phyloP scores from a whole-genome alignment of 2,888 invertebrate genomes.

The Drosophila subquinaria region DNA sequence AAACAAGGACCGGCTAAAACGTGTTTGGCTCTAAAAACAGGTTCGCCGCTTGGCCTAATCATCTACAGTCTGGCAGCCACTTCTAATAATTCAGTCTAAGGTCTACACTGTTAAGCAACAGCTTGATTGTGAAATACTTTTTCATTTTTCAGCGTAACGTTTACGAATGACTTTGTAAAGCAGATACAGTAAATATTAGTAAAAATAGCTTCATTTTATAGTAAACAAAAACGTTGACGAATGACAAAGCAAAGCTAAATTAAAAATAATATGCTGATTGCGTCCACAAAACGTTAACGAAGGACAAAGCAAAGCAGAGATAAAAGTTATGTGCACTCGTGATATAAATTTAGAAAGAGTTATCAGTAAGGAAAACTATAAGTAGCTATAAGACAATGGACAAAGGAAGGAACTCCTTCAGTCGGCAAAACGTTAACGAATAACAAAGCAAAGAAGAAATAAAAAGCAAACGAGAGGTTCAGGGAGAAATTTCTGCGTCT shows the following conservation, averaged over 20 bases:
- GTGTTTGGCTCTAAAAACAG: constrained; percentile 27
- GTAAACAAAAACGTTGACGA: not conserved
- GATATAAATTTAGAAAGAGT: not conserved
- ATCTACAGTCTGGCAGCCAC: not conserved
- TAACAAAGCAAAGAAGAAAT: not conserved
- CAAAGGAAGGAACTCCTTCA: too few species aligned
- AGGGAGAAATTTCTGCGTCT: too few species aligned
- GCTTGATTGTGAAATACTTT: not conserved
- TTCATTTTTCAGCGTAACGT: not conserved
- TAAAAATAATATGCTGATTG: too few species aligned
- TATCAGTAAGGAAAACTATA: not conserved
- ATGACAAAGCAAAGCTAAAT: not conserved
- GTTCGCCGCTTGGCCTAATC: constrained; percentile 19
- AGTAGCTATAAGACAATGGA: not conserved
- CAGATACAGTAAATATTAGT: not conserved
- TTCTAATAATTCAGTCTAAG: constrained; percentile 13
- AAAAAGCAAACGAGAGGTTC: not conserved
- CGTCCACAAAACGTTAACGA: not conserved
- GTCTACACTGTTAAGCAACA: constrained; percentile 14
- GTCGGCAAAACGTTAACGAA: not conserved
- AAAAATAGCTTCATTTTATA: not conserved
- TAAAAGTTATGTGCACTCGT: not conserved
- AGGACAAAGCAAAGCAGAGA: not conserved
- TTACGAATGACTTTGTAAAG: not conserved
- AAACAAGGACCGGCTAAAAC: constrained; percentile 30